Conservation (phyloP, 2,888 invertebrate genomes). For the Plutella xylostella region DNA sequence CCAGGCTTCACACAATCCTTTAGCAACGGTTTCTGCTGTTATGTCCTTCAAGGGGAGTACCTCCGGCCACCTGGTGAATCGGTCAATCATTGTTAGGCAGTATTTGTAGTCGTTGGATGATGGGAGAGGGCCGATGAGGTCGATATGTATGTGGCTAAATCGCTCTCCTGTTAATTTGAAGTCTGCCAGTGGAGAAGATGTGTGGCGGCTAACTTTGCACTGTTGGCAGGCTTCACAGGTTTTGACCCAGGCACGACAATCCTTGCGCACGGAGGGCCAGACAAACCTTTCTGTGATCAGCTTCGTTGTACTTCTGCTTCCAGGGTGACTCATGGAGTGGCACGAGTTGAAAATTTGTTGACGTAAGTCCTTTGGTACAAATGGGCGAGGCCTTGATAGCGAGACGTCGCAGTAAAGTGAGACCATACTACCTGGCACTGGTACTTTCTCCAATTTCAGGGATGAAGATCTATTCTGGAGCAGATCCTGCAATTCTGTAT, state of each 20-base stretch:
- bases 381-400: background rate
- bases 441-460: too few relatives aligned
- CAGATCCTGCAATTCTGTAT: background rate
- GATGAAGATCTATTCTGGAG: too few relatives aligned
- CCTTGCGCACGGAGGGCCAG: constrained; percentile 3
- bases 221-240: background rate
- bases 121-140: constrained; percentile 1
- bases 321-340: constrained; percentile 12
- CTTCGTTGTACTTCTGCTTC: background rate
- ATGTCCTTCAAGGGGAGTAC: constrained; percentile 4
- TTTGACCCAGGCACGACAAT: background rate
- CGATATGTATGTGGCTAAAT: background rate
- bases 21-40: background rate
- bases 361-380: constrained; percentile 8
- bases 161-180: background rate
- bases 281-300: constrained; percentile 1
- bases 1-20: background rate
- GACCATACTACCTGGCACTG: background rate
- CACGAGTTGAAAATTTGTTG: constrained; percentile 21
- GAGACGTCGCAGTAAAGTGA: constrained; percentile 13
- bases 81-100: constrained; percentile 26
- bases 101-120: constrained; percentile 19
- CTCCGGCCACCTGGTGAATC: constrained; percentile 30
- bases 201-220: background rate
- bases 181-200: background rate